Evolutionary conservation across 2,888 invertebrate species (phyloP).

Genomic region (Lycia hirtaria): DNA sequence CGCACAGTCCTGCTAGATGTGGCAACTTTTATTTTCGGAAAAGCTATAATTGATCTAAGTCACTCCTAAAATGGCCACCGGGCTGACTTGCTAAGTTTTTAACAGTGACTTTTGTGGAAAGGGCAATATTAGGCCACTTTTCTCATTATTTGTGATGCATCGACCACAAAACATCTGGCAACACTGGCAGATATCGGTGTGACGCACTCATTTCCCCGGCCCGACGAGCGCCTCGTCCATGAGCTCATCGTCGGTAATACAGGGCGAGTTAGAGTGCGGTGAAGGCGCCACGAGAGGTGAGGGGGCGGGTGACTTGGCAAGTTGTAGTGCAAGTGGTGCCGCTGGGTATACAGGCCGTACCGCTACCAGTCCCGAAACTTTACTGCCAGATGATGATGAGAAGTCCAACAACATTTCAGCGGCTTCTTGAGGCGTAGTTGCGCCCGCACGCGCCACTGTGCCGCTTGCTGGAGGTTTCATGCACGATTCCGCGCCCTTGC

Average conservation of each 20-base stretch:
- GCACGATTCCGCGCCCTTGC: conserved; percentile 77
- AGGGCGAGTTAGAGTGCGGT: conserved; percentile 90
- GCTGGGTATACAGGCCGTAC: conserved; percentile 87
- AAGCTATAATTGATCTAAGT: neutral
- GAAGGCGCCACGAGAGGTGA: conserved; percentile 89
- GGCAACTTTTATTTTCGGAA: neutral
- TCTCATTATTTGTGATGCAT: neutral
- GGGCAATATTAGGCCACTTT: neutral
- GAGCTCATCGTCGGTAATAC: conserved; percentile 94
- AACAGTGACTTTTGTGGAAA: neutral
- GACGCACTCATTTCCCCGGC: conserved; percentile 87
- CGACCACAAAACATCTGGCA: conserved; percentile 4
- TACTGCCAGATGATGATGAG: conserved; percentile 85
- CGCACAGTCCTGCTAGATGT: neutral
- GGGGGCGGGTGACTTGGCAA: conserved; percentile 91
- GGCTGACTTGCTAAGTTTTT: neutral
- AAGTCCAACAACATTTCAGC: conserved; percentile 89
- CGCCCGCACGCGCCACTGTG: conserved; percentile 72
- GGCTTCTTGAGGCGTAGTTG: conserved; percentile 85
- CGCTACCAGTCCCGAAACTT: conserved; percentile 82
- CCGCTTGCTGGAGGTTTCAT: conserved; percentile 80
- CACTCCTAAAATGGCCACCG: no score
- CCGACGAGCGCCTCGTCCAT: conserved; percentile 95
- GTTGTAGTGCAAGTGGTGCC: conserved; percentile 88
- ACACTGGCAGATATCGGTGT: conserved; percentile 35